phyloP scores from a whole-genome alignment of 2,888 invertebrate species.

The Cistogaster globosa region DNA sequence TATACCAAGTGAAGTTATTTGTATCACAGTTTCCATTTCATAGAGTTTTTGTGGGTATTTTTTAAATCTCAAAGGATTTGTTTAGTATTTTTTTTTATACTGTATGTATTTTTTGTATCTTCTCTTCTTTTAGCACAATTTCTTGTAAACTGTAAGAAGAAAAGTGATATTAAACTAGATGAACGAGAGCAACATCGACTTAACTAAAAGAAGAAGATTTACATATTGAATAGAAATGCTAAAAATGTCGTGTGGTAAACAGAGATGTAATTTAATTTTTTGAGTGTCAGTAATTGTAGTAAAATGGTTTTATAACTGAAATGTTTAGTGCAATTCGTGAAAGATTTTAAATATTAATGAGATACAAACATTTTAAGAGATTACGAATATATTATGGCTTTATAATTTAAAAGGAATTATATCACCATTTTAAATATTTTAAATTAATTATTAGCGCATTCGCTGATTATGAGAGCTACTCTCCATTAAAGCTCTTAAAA shows the following conservation, averaged over 20 bases:
- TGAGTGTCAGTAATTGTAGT: no score
- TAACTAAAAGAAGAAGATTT: background rate
- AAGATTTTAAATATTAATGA: no score
- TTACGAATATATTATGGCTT: no score
- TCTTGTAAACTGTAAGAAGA: slow-evolving; percentile 21
- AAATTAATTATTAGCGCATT: no score
- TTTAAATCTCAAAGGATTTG: slow-evolving; percentile 60
- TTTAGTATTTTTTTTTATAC: slow-evolving; percentile 20
- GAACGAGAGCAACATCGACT: slow-evolving; percentile 9
- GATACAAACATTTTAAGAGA: no score
- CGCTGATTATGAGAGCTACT: no score
- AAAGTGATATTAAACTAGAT: slow-evolving; percentile 17
- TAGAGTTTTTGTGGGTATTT: slow-evolving; percentile 53
- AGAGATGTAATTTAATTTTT: background rate
- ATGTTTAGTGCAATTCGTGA: no score
- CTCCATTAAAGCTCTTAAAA: no score
- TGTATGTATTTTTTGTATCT: slow-evolving; percentile 11
- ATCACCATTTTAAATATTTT: no score
- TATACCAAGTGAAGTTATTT: slow-evolving; percentile 19
- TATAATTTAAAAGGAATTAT: no score
- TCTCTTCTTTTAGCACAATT: slow-evolving; percentile 17
- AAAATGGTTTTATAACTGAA: no score
- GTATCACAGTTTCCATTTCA: slow-evolving; percentile 52
- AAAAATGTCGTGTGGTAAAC: background rate
- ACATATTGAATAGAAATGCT: background rate